phyloP scores from a whole-genome alignment of 1,140 invertebrate species.

The Ceratosolen fusciceps region DNA sequence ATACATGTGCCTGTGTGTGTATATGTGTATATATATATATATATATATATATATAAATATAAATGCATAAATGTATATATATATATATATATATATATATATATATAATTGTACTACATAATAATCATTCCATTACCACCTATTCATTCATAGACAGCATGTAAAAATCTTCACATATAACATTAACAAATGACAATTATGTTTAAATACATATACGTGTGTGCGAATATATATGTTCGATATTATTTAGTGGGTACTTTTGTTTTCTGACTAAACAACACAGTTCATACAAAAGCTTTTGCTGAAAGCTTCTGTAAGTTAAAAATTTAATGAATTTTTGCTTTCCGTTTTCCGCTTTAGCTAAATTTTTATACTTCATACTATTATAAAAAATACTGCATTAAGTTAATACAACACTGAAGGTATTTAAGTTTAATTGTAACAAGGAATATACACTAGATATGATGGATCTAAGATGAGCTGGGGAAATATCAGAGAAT shows the following conservation, averaged over 20 bases:
- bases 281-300: conserved; percentile 6
- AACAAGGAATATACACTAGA: neutral
- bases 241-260: conserved; percentile 24
- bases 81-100: neutral
- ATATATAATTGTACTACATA: neutral
- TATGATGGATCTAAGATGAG: neutral
- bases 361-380: conserved; percentile 21
- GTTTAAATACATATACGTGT: neutral
- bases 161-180: conserved; percentile 14
- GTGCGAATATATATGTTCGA: neutral
- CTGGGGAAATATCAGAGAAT: neutral
- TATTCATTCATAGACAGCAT: neutral
- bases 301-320: neutral
- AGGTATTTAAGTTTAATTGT: conserved; percentile 23
- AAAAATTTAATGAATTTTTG: neutral
- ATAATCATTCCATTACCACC: neutral
- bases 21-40: neutral
- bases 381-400: conserved; percentile 4
- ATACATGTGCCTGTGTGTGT: neutral
- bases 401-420: conserved; percentile 17
- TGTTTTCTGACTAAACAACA: neutral
- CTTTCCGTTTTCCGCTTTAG: neutral
- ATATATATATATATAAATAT: neutral
- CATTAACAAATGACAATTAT: neutral
- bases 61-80: neutral